phyloP scores from a whole-genome alignment of 1,140 invertebrate species.

The Megathymus violae region DNA sequence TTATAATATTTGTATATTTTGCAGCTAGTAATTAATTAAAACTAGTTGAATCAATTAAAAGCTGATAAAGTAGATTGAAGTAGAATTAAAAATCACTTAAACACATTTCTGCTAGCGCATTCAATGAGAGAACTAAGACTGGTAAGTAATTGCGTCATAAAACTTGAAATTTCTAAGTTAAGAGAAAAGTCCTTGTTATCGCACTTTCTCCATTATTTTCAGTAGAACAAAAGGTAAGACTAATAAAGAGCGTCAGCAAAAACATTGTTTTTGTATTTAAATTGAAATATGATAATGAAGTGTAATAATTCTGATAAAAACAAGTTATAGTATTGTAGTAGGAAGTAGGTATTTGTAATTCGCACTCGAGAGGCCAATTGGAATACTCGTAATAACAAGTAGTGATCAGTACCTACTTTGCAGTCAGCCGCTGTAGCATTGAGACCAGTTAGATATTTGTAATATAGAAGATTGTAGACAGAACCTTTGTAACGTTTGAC shows the following conservation, averaged over 20 bases:
- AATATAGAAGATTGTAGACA: no score
- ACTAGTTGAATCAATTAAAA: neutral
- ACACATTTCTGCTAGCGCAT: neutral
- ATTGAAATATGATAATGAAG: neutral
- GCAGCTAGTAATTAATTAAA: neutral
- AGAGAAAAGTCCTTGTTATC: slow-evolving; percentile 9
- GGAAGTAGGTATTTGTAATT: no score
- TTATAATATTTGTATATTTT: no score
- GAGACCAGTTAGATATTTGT: no score
- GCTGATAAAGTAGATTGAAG: neutral
- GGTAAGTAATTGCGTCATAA: slow-evolving; percentile 5
- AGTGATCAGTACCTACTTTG: no score
- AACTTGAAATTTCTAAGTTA: slow-evolving; percentile 6
- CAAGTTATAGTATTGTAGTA: no score
- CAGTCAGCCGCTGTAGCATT: no score
- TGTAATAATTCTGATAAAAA: neutral
- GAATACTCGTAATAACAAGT: no score
- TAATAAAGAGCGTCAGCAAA: neutral
- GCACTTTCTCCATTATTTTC: slow-evolving; percentile 1
- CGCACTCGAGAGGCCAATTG: no score
- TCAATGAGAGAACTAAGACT: neutral
- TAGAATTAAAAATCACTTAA: neutral
- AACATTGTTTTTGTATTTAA: neutral
- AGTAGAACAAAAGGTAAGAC: neutral
- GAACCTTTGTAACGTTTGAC: no score